Conservation (phyloP, 2,797 vertebrate species). For the Notolabrus celidotus region DNA sequence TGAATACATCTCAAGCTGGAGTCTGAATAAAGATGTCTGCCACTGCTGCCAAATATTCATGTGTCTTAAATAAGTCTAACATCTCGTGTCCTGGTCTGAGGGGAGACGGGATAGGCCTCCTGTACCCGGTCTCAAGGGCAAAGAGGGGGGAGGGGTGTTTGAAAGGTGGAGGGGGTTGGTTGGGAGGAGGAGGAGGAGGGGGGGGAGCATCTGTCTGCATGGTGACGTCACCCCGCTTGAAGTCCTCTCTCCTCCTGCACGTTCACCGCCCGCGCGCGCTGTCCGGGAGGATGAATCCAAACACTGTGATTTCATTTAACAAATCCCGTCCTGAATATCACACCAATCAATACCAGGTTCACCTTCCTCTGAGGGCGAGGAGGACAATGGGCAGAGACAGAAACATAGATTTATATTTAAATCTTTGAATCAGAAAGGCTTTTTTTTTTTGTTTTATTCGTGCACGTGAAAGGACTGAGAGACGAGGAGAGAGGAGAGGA, state of each 20-base stretch:
- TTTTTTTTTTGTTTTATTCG: not conserved
- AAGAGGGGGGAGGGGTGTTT: conserved; percentile 12
- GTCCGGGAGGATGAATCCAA: conserved; percentile 64
- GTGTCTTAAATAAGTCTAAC: no score
- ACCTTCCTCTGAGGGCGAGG: not conserved
- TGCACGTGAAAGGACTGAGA: conserved; percentile 10
- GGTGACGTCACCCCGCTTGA: conserved; percentile 70
- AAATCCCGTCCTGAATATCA: conserved; percentile 27
- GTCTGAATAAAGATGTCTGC: no score
- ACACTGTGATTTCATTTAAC: conserved; percentile 46
- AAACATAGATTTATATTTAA: no score
- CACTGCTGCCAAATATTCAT: no score
- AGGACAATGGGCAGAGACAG: not conserved
- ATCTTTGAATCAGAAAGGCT: no score
- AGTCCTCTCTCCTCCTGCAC: conserved; percentile 43
- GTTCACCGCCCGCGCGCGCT: conserved; percentile 49
- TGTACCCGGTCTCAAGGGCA: conserved; percentile 58
- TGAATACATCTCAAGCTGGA: no score
- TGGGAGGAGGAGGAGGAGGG: no score
- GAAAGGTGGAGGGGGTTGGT: not conserved
- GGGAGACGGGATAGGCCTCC: not conserved
- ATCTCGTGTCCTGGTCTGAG: no score
- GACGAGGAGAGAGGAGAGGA: not conserved
- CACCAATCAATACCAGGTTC: conserved; percentile 15
- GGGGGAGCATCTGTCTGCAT: conserved; percentile 61